These are phyloP conservation scores for Cyprinus carpio DNA, from an alignment of 2,113 vertebrate species.

Conservation along the genomic window DNA sequence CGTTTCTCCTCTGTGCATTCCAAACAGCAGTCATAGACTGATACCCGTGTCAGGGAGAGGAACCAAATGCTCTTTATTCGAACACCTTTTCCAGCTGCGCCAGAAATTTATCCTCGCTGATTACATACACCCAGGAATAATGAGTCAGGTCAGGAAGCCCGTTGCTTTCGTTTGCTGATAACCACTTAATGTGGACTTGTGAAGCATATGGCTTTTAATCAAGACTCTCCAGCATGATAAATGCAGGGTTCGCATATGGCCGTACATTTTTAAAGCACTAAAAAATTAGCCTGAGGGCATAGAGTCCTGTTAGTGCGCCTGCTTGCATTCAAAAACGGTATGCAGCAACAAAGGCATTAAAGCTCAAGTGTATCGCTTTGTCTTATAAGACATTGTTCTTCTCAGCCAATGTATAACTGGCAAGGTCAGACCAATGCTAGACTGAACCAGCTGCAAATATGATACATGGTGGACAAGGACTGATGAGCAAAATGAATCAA, in stretches of 20 bases:
- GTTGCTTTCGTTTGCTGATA: conserved; percentile 29
- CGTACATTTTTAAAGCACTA: conserved; percentile 1
- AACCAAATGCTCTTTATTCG: conserved; percentile 18
- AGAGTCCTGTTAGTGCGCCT: neutral
- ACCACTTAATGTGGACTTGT: conserved; percentile 27
- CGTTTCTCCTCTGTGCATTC: conserved; percentile 16
- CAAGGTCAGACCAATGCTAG: neutral
- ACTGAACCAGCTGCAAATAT: neutral
- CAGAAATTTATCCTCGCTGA: conserved; percentile 19
- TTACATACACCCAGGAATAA: conserved; percentile 26
- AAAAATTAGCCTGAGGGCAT: conserved; percentile 7
- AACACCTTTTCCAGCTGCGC: conserved; percentile 2
- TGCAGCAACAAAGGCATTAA: neutral
- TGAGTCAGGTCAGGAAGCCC: conserved; percentile 26
- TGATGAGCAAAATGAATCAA: neutral
- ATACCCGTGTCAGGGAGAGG: conserved; percentile 6
- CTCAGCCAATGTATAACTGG: neutral
- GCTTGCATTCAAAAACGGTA: conserved; percentile 11
- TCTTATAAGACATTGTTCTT: neutral
- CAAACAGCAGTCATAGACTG: conserved; percentile 24
- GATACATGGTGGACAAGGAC: neutral
- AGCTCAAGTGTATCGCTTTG: neutral
- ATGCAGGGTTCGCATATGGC: conserved; percentile 12
- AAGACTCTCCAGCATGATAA: conserved; percentile 22
- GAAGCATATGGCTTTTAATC: conserved; percentile 33